Conservation (phyloP, 2,797 vertebrate genomes). For the Darevskia nairensis region DNA sequence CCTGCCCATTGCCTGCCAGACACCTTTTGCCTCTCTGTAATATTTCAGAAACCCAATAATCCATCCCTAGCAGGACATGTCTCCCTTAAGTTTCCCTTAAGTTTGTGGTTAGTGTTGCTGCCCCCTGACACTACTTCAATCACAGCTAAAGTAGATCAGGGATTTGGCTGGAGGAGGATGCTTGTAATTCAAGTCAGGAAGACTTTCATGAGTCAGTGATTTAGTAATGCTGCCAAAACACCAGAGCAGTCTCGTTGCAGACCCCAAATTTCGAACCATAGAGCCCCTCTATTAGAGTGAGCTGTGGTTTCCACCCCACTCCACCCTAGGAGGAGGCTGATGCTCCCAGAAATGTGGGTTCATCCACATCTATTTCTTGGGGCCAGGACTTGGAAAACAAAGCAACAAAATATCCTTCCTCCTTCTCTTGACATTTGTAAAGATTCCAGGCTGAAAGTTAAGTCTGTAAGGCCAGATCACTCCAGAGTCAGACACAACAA, state of each 20-base stretch:
- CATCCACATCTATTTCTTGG: not conserved
- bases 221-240: not conserved
- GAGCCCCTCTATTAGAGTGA: not conserved
- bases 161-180: not conserved
- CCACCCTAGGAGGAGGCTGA: not conserved
- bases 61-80: too few relatives aligned
- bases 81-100: not conserved
- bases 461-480: too few relatives aligned
- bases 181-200: not conserved
- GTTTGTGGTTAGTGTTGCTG: not conserved
- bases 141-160: not conserved
- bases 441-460: too few relatives aligned
- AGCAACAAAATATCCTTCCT: too few relatives aligned
- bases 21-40: not conserved
- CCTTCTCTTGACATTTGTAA: too few relatives aligned
- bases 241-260: not conserved
- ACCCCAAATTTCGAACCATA: not conserved
- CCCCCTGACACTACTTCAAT: not conserved
- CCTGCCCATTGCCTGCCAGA: not conserved
- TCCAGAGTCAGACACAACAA: too few relatives aligned
- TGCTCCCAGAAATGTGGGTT: not conserved
- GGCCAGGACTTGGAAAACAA: too few relatives aligned
- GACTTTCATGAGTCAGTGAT: not conserved
- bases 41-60: not conserved
- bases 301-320: not conserved